phyloP scores from a whole-genome alignment of 2,797 vertebrate genomes.

The Diplodus puntazzo region DNA sequence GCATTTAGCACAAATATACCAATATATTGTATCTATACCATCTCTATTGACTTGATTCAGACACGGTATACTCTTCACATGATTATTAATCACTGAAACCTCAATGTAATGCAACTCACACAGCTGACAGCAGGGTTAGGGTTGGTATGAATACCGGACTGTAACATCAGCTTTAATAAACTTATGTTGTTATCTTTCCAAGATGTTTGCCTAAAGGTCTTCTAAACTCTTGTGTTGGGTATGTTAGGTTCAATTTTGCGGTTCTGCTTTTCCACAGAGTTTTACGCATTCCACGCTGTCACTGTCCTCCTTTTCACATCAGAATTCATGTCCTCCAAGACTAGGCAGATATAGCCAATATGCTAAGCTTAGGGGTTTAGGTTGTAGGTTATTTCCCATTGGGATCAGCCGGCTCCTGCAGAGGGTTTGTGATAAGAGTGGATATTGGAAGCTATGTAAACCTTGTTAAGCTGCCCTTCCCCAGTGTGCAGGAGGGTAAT shows the following conservation, averaged over 20 bases:
- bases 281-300: constrained; percentile 30
- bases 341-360: constrained; percentile 60
- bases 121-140: neutral
- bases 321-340: constrained; percentile 42
- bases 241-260: constrained; percentile 9
- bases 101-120: neutral
- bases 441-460: constrained; percentile 83
- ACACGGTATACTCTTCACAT: neutral
- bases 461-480: constrained; percentile 79
- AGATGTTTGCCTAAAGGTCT: neutral
- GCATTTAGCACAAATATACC: neutral
- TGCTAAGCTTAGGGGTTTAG: constrained; percentile 70
- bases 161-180: neutral
- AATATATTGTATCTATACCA: neutral
- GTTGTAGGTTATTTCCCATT: constrained; percentile 76
- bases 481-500: constrained; percentile 78
- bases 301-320: constrained; percentile 39
- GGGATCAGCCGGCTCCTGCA: constrained; percentile 76
- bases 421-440: constrained; percentile 79
- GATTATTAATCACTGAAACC: neutral
- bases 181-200: constrained; percentile 10
- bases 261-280: constrained; percentile 15
- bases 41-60: neutral
- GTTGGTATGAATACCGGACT: neutral
- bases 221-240: neutral